Conservation (phyloP, 2,888 invertebrate species). For the Melanargia galathea region DNA sequence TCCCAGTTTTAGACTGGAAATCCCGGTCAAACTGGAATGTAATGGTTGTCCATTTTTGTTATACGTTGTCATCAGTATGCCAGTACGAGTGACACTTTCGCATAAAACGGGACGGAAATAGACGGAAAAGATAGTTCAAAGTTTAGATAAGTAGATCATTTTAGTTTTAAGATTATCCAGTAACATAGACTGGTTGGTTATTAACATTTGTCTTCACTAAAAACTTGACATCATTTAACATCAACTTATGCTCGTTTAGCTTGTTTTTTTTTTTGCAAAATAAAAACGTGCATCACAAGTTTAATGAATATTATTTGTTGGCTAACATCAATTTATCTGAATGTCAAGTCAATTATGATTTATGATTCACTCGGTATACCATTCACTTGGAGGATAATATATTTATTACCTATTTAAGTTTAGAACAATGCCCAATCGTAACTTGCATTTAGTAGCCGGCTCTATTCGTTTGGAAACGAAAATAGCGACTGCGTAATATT, state of each 20-base stretch:
- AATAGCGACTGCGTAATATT: neutral
- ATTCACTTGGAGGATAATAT: neutral
- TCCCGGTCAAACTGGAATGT: conserved; percentile 13
- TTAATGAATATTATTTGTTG: neutral
- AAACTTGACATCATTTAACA: no score
- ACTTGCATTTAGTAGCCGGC: neutral
- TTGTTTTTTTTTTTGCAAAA: neutral
- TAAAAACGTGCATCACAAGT: neutral
- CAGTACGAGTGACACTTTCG: neutral
- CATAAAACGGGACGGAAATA: no score
- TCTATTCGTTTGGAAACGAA: neutral
- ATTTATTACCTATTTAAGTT: neutral
- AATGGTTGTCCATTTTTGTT: neutral
- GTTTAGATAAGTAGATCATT: no score
- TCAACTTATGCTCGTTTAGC: neutral
- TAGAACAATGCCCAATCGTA: neutral
- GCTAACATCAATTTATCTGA: neutral
- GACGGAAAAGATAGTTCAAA: no score
- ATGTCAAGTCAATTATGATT: conserved; percentile 1
- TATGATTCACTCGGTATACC: neutral
- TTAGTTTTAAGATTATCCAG: no score
- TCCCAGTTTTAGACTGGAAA: conserved; percentile 14
- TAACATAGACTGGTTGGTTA: no score
- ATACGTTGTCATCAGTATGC: neutral
- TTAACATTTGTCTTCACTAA: no score